phyloP scores from a whole-genome alignment of 2,797 vertebrate species.

The Sphenopsis melanotis region DNA sequence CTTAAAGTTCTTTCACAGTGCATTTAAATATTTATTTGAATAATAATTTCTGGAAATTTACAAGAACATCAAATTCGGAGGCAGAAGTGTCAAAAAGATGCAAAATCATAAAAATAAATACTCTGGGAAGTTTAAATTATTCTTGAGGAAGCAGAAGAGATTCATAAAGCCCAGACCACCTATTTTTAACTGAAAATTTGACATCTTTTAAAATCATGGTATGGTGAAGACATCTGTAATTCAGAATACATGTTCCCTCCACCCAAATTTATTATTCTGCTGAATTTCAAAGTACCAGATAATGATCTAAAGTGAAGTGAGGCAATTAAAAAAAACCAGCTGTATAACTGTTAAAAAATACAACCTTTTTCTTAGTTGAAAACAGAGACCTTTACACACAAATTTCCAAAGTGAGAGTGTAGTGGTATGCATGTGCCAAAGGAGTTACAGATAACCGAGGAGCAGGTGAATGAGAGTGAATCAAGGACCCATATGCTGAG shows the following conservation, averaged over 20 bases:
- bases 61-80: neutral
- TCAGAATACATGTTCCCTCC: neutral
- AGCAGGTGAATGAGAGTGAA: neutral
- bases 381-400: neutral
- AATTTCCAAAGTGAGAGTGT: neutral
- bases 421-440: fast-evolving
- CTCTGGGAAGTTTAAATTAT: neutral
- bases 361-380: neutral
- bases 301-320: neutral
- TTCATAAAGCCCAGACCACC: neutral
- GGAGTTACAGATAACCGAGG: neutral
- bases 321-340: neutral
- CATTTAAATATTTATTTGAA: neutral
- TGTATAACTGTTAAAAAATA: neutral
- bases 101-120: neutral
- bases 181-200: neutral
- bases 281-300: neutral
- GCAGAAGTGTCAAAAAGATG: neutral
- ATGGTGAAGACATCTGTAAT: neutral
- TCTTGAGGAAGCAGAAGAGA: neutral
- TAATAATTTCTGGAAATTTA: neutral
- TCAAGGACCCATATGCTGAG: neutral
- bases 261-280: neutral
- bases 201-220: neutral
- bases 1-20: neutral